These are phyloP conservation scores for Drosophila helvetica DNA, from an alignment of 2,888 invertebrate genomes.

Conservation along the genomic window DNA sequence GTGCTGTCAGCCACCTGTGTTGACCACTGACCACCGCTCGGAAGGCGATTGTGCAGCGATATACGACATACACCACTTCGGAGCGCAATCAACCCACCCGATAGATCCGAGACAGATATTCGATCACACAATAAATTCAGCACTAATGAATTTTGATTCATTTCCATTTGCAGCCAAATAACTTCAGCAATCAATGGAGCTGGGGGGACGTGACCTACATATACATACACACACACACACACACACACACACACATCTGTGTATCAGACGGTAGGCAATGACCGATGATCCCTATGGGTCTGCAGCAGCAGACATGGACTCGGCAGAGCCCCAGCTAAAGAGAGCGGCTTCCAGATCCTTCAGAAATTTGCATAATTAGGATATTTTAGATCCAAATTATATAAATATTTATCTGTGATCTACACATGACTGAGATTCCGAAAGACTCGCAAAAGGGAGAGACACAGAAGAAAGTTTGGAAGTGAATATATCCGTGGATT, in stretches of 20 bases:
- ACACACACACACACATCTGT: too few species aligned
- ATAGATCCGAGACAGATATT: constrained; percentile 48
- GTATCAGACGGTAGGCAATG: too few species aligned
- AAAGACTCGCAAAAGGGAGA: too few species aligned
- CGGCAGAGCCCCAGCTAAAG: neutral
- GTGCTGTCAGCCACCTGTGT: constrained; percentile 35
- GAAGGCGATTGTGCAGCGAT: neutral
- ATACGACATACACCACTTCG: neutral
- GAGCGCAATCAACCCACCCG: neutral
- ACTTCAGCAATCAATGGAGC: constrained; percentile 28
- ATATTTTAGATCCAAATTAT: too few species aligned
- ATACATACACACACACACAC: too few species aligned
- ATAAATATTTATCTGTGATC: too few species aligned
- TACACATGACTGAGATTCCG: too few species aligned
- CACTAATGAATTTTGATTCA: constrained; percentile 77
- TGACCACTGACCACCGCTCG: neutral
- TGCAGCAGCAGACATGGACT: too few species aligned
- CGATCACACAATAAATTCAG: constrained; percentile 69
- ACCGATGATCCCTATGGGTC: too few species aligned
- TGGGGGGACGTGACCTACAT: constrained; percentile 52
- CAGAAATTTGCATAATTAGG: too few species aligned
- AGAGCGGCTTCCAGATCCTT: neutral
- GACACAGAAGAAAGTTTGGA: too few species aligned
- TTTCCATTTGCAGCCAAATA: constrained; percentile 73
- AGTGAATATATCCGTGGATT: too few species aligned